Base-by-base conservation (phyloP, 92 coral and sea anemone species). In the Diadumene lineata region DNA sequence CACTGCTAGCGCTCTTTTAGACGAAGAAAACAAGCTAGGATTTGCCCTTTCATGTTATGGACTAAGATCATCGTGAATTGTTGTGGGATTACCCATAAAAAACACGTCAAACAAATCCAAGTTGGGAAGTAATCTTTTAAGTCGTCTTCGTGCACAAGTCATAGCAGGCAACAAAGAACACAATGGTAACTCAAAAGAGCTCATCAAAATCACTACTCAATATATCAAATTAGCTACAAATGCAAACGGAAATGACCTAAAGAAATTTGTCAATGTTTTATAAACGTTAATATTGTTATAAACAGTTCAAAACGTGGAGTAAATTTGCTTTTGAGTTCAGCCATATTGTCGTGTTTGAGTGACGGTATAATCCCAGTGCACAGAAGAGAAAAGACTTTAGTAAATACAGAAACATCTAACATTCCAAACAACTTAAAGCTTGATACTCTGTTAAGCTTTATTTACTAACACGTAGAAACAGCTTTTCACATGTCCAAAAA, bases 41-140 rank as follows among this genome's bases (percentile, higher is more conserved):
- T 80, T 79, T 87, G 81, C 72, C 92, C 74, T 79, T 90, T 87
- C 92, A 92, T 84, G 92, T 87, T 81, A 79, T 72, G 74, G 72
- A 76, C 73, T 75, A 53, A 81, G 67, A 75, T 64, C 64, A 75
- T 79, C 73, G 73, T 75, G 56, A 67, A 83, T 64, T 81, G 75
- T 32, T 64, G 53, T 72, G 74, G 88, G 89, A 87, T 87, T 73
- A 72, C 78, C 73, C 57, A 74, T 83, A 84, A 84, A 87, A 87
- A 90, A 66, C 92, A 74, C 87, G 85, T 90, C 89, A 90, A 50
- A 53, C 53, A 63, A 43, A 50, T 31, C 30, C 32, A 62, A 65
- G 10, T 61, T 24, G 55, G 73, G 30, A 38, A 50, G 56, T 76
- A 76, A 76, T 63, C 81, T 76, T 66, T 76, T 61, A 65, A 64